Conservation (phyloP, 2,797 vertebrate genomes). For the Tenualosa ilisha region DNA sequence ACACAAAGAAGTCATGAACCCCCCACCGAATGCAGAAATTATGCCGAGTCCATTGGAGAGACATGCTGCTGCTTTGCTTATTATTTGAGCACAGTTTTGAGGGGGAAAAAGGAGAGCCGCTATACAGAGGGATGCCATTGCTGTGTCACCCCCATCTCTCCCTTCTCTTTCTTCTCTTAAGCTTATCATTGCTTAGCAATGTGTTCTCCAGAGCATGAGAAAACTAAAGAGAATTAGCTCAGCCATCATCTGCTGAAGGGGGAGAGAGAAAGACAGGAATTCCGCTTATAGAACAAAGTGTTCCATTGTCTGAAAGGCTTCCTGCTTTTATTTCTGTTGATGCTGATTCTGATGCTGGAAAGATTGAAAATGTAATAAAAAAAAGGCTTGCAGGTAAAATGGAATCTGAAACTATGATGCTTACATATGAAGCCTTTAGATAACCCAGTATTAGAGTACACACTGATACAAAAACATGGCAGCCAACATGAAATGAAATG, state of each 20-base stretch:
- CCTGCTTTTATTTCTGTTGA: conserved; percentile 47
- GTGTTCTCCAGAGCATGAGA: conserved; percentile 94
- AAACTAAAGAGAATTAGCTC: conserved; percentile 99
- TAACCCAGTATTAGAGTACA: not conserved
- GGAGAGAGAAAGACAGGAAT: conserved; percentile 91
- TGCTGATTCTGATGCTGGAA: not conserved
- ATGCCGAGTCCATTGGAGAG: conserved; percentile 92
- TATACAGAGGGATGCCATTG: conserved; percentile 90
- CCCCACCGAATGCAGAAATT: conserved; percentile 92
- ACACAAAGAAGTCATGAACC: conserved; percentile 85
- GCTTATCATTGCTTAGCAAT: conserved; percentile 95
- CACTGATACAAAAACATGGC: not conserved
- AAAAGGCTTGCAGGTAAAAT: not conserved
- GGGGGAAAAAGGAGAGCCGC: conserved; percentile 82
- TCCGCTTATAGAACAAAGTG: conserved; percentile 88
- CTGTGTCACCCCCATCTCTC: conserved; percentile 77
- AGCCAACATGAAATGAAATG: not conserved
- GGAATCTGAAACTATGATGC: not conserved
- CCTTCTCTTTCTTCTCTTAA: conserved; percentile 77
- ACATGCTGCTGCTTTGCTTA: conserved; percentile 83
- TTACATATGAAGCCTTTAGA: not conserved
- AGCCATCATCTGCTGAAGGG: conserved; percentile 95
- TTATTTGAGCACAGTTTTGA: conserved; percentile 96
- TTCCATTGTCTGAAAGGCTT: conserved; percentile 77
- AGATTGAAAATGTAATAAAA: not conserved